These are phyloP conservation scores for Leptopilina drosophilae DNA, from an alignment of 2,888 invertebrate genomes.

Conservation along the genomic window DNA sequence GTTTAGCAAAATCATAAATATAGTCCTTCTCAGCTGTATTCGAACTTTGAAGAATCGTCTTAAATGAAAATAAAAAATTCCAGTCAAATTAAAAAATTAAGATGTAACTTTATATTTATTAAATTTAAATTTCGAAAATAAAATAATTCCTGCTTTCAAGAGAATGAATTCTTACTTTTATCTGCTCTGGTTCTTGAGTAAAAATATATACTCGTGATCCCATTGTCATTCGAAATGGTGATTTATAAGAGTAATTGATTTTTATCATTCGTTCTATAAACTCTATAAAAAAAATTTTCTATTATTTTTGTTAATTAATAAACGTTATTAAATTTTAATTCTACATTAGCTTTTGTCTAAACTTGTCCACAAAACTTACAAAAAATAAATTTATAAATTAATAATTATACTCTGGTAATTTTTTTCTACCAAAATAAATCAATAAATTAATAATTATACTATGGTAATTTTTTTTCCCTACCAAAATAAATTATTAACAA, in stretches of 20 bases:
- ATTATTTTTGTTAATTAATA: too few relatives aligned
- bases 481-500: too few relatives aligned
- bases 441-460: background rate
- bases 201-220: background rate
- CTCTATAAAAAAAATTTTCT: constrained; percentile 31
- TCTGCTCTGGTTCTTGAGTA: background rate
- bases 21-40: background rate
- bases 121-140: too few relatives aligned
- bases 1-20: constrained; percentile 3
- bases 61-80: background rate
- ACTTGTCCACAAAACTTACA: too few relatives aligned
- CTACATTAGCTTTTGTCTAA: too few relatives aligned
- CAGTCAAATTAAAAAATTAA: too few relatives aligned
- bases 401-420: background rate
- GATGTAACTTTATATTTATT: background rate
- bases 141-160: too few relatives aligned
- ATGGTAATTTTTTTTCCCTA: too few relatives aligned
- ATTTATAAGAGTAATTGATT: constrained; percentile 36
- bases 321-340: too few relatives aligned
- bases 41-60: background rate
- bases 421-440: too few relatives aligned
- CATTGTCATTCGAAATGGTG: background rate
- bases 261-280: constrained; percentile 28
- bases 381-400: background rate
- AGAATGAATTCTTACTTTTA: background rate